phyloP scores from a whole-genome alignment of 1,140 invertebrate species.

The Camponotus vicinus region DNA sequence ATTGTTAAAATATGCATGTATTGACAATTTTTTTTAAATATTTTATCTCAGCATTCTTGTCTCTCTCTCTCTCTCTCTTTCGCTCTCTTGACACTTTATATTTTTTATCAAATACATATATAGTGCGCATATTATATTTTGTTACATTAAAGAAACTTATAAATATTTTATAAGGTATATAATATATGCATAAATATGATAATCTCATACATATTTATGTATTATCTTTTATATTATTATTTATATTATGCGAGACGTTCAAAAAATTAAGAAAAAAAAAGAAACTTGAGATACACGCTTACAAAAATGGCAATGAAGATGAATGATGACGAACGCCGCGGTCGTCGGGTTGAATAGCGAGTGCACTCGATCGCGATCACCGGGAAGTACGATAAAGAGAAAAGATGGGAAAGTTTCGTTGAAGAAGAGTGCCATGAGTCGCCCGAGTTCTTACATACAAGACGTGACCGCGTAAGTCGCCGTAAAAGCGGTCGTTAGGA shows the following conservation, averaged over 20 bases:
- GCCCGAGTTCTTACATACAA: constrained; percentile 24
- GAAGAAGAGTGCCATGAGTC: constrained; percentile 40
- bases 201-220: not conserved
- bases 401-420: constrained; percentile 37
- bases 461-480: constrained; percentile 55
- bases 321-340: constrained; percentile 11
- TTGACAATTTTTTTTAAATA: not conserved
- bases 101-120: not conserved
- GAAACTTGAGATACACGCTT: not conserved
- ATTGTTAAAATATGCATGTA: not conserved
- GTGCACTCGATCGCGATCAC: constrained; percentile 21
- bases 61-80: too few species aligned
- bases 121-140: not conserved
- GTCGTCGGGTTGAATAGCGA: not conserved
- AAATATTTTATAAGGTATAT: not conserved
- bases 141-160: too few species aligned
- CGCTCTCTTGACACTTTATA: too few species aligned
- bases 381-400: constrained; percentile 36
- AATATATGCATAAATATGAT: constrained; percentile 7
- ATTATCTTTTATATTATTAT: too few species aligned
- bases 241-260: not conserved
- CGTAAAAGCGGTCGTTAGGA: constrained; percentile 60
- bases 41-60: not conserved
- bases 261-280: not conserved
- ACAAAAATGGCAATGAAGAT: not conserved